A percentile compares a stretch with the other conserved stretches of the same genome.
Evolutionary conservation across 2,888 invertebrate species (phyloP).

Genomic region (Drosophila algonquin): DNA sequence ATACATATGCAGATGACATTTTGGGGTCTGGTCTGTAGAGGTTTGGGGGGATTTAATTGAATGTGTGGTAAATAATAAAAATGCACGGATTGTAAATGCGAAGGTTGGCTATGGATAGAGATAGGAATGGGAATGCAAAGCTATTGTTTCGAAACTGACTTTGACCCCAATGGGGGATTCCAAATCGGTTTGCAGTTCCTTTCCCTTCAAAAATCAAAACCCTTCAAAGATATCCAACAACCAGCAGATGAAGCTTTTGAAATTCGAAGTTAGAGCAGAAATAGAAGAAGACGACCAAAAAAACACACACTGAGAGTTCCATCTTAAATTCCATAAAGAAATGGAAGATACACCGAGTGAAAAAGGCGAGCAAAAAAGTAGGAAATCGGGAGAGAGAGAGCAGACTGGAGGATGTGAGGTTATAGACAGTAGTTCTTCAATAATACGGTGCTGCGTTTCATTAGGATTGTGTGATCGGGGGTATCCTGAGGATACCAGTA

Average conservation of each 20-base stretch:
- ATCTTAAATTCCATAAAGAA: slow-evolving; percentile 4
- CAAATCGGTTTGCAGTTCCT: background rate
- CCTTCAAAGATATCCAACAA: background rate
- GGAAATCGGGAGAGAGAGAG: slow-evolving; percentile 30
- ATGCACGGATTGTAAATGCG: slow-evolving; percentile 23
- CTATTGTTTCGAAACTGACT: background rate
- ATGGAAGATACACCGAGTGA: slow-evolving; percentile 30
- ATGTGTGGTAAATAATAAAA: slow-evolving; percentile 65
- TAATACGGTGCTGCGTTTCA: slow-evolving; percentile 38
- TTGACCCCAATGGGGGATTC: too few relatives aligned
- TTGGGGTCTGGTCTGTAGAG: slow-evolving; percentile 15
- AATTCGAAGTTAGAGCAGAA: slow-evolving; percentile 24
- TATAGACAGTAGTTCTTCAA: slow-evolving; percentile 28
- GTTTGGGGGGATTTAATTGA: slow-evolving; percentile 55
- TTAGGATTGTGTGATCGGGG: slow-evolving; percentile 31
- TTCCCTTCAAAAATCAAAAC: background rate
- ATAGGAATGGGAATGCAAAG: slow-evolving; percentile 15
- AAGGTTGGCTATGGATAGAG: background rate
- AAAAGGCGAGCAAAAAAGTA: slow-evolving; percentile 35
- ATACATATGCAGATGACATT: slow-evolving; percentile 41
- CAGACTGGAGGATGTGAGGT: slow-evolving; percentile 7
- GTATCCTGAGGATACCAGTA: background rate
- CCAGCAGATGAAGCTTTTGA: slow-evolving; percentile 14
- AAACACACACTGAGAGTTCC: slow-evolving; percentile 24
- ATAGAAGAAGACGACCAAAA: slow-evolving; percentile 12